phyloP scores from a whole-genome alignment of 2,113 vertebrate species.

The Pseudopodoces humilis region DNA sequence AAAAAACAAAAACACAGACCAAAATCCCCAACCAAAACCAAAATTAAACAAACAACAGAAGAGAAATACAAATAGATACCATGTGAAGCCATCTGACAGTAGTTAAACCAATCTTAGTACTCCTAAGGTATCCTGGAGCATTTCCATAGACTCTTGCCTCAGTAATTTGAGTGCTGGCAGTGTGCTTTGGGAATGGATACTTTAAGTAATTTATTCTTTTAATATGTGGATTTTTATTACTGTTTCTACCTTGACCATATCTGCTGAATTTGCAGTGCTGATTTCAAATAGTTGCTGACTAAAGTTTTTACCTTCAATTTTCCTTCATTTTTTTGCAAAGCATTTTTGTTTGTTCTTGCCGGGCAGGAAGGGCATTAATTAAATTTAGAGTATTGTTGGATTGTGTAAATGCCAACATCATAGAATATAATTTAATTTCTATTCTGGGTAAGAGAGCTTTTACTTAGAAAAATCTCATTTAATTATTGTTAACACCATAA shows the following conservation, averaged over 20 bases:
- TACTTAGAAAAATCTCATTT: background rate
- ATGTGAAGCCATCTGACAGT: background rate
- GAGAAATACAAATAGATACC: background rate
- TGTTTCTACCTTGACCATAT: background rate
- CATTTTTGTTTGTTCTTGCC: background rate
- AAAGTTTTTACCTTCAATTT: constrained; percentile 51
- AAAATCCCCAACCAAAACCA: background rate
- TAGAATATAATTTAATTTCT: background rate
- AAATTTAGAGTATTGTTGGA: background rate
- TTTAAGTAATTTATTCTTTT: background rate
- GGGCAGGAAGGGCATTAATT: background rate
- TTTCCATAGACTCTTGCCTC: background rate
- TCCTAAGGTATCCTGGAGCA: background rate
- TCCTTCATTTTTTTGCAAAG: constrained; percentile 5
- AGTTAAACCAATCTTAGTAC: background rate
- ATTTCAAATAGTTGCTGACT: constrained; percentile 49
- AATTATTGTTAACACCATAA: background rate
- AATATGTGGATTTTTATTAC: constrained; percentile 47
- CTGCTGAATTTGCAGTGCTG: constrained; percentile 47
- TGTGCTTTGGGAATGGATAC: constrained; percentile 26
- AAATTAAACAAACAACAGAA: background rate
- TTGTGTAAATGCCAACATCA: background rate
- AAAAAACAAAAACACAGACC: background rate
- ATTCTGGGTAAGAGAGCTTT: background rate
- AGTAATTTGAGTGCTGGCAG: background rate